Evolutionary conservation across 2,113 vertebrate species (phyloP), one percentile per base, ranked within the genome.

Genomic region (Pipa parva): DNA sequence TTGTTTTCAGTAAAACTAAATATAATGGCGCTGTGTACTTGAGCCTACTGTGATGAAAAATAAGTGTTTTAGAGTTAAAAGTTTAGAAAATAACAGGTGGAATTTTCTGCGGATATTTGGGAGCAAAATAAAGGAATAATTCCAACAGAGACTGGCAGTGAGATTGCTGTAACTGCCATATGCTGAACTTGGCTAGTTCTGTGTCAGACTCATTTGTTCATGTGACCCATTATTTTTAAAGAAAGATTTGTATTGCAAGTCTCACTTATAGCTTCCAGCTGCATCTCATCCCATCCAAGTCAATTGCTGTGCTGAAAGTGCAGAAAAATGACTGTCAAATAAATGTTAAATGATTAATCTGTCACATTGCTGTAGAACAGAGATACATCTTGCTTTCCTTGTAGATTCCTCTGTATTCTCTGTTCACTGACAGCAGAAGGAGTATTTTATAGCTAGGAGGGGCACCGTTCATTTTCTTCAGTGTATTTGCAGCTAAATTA

Each of bases 231-330:
- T 26, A 45, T 60, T 26, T 42, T 42, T 60, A 26, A n/a, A 27
- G 37, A 15, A n/a, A 42, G 58, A 13, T 58, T 58, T 37, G 31
- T 58, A 36, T 58, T 58, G 37, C 55, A 58, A 58, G 31, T 13
- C 8, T 58, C 21, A 58, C 31, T 20, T 20, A 22, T 33, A 31
- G 12, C 10, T 58, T 31, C 55, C 21, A 29, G 55, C 20, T 36
- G 29, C 27, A 56, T 20, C 31, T 37, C n/a, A 37, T 58, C 29
- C 21, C 11, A 25, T 58, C 18, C 55, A 58, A 20, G 31, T 2
- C 28, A n/a, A 2, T 11, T 10, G 24, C 24, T 60, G 20, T 10
- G 46, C 27, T 60, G 15, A 12, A 17, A 27, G 17, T 60, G 24
- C 12, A 18, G 22, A n/a, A 24, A 4, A n/a, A 24, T 4, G n/a